Evolutionary conservation across 2,113 vertebrate species (phyloP).

Genomic region (Azemiops feae): DNA sequence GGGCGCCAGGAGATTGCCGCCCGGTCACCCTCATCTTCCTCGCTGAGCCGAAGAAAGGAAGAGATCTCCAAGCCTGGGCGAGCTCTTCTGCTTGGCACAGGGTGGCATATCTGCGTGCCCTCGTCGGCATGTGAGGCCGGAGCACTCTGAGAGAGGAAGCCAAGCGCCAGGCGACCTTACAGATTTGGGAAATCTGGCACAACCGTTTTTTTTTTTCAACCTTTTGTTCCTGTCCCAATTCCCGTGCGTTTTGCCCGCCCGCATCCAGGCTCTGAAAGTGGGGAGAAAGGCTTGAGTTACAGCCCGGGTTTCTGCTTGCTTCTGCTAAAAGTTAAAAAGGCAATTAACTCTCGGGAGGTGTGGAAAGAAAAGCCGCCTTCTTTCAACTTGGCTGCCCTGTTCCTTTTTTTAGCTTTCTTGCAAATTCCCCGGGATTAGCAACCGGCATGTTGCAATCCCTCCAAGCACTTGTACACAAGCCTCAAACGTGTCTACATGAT

Average conservation of each 20-base stretch:
- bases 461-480: not conserved
- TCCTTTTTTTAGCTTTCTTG: not conserved
- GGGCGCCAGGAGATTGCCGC: not conserved
- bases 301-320: not conserved
- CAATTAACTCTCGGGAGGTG: not conserved
- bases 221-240: not conserved
- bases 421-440: not conserved
- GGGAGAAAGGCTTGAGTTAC: not conserved
- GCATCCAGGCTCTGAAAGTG: not conserved
- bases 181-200: not conserved
- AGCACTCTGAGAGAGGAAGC: no score
- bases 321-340: not conserved
- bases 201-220: not conserved
- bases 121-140: no score
- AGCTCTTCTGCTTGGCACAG: no score
- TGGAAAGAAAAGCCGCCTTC: not conserved
- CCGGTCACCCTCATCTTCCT: not conserved
- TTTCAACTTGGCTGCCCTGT: not conserved
- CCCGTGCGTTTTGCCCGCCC: not conserved
- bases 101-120: fast-evolving
- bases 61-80: not conserved
- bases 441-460: not conserved
- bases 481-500: not conserved
- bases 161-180: fast-evolving
- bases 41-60: not conserved